Base-by-base conservation (phyloP, 2,888 invertebrate species). In the Andrena bucephala region DNA sequence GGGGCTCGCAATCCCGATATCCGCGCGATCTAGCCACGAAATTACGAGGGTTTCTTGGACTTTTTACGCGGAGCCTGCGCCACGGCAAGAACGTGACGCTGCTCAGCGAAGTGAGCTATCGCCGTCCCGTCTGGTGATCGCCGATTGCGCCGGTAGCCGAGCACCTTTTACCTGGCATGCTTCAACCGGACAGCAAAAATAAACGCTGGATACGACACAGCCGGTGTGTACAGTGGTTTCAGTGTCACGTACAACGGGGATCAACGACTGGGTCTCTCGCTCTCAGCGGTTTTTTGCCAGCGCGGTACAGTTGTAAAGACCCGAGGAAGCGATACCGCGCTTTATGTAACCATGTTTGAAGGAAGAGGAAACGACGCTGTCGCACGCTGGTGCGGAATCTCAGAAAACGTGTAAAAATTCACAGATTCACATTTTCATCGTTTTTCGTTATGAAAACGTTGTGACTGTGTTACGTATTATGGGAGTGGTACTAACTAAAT, bases 211-310 rank as follows among this genome's bases (percentile, higher is more conserved):
- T 69, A 63, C 62, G 36, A 36, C 20, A 52, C 5, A 27, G 48
- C n/a, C 54, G 66, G 36, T 48, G 62, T 52, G 27, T 24, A 73
- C 63, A n/a, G 36, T 63, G 10, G 59, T 78, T 78, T 59, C 67
- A 62, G 42, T 65, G 81, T 81, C 81, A 77, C 72, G 81, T 78
- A 52, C 67, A 52, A 5, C 50, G 10, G 57, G 66, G 72, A 77
- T 81, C 67, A 77, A 68, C 62, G 81, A 52, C 68, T 63, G 20
- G 10, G 10, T 65, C 69, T 65, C 69, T 59, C 27, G 36, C 33
- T 20, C 50, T 2, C 42, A 7, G 16, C 29, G 29, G 27, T 77
- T 72, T 42, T 71, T 68, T 72, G 24, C 29, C 2, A 50, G 16
- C 57, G 27, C 29, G 67, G 63, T 52, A 57, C 66, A 20, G 63